Evolutionary conservation across 2,113 vertebrate genomes (phyloP), one percentile per base, ranked within the genome.

Genomic region (Brachypteracias leptosomus): DNA sequence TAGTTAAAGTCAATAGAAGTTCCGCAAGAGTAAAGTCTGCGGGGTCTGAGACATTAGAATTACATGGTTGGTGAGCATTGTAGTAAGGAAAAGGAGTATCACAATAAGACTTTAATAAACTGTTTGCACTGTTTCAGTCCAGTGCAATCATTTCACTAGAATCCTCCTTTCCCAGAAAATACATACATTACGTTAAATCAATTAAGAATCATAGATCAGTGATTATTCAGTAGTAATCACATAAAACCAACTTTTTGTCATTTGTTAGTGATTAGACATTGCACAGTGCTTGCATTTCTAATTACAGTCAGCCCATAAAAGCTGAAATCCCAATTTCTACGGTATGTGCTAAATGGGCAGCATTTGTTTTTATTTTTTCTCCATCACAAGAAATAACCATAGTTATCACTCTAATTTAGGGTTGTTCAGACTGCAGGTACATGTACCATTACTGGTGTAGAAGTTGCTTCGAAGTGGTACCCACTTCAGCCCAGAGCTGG

Each of bases 211-310:
- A 44, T 31, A 77, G 84, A 92, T 94, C 76, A 75, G 58, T 95
- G 76, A 59, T 94, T 92, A 75, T 96, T 95, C 70, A 74, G 42
- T 74, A 95, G 61, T 72, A 31, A 72, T 96, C 83, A 55, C 74
- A 73, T 94, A 85, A 96, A 97, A 92, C 9, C 68, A 96, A 93
- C 68, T 95, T 96, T 93, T 92, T 95, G 82, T 90, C 36, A 54
- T 94, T 94, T 97, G 40, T 95, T 93, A 91, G 83, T 17, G 47
- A 93, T 93, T 75, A 92, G 95, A 35, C 35, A 51, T 73, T 44
- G 31, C 58, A 90, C 72, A 95, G 72, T 66, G 46, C 73, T 83
- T 97, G 77, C 54, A 62, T 96, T 93, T 97, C 93, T 97, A 96
- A 96, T 97, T 93, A 86, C 61, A 93, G 85, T 49, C 72, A 86